Conservation (phyloP, 1,140 invertebrate genomes). For the Aphelenchoides fujianensis region DNA sequence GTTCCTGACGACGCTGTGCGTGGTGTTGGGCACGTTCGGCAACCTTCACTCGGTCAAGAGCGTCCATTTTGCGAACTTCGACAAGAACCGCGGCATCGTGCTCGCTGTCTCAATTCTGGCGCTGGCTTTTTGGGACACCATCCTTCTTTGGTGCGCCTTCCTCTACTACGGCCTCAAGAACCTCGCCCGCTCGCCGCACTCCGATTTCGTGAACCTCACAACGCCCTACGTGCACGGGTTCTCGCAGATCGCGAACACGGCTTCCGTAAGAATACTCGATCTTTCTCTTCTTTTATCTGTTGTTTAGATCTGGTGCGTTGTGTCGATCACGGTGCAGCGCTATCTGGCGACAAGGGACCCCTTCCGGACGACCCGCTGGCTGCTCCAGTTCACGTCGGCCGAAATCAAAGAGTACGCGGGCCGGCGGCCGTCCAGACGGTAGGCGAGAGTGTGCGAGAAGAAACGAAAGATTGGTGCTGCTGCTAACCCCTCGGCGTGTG, state of each 20-base stretch:
- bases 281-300: too few relatives aligned
- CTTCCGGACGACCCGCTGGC: constrained; percentile 43
- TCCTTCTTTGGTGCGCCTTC: constrained; percentile 51
- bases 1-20: constrained; percentile 37
- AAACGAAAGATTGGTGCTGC: not conserved
- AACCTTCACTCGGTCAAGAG: constrained; percentile 41
- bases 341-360: constrained; percentile 56
- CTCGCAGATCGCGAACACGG: constrained; percentile 51
- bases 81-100: constrained; percentile 52
- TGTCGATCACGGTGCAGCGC: constrained; percentile 50
- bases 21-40: constrained; percentile 49
- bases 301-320: constrained; percentile 54
- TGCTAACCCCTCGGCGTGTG: not conserved
- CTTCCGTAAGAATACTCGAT: constrained; percentile 38
- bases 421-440: constrained; percentile 10
- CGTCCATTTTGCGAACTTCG: constrained; percentile 50
- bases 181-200: constrained; percentile 15
- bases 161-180: constrained; percentile 50
- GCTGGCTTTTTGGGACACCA: constrained; percentile 53
- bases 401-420: constrained; percentile 39
- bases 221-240: constrained; percentile 46
- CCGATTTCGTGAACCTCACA: constrained; percentile 34
- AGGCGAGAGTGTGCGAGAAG: constrained; percentile 14
- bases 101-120: constrained; percentile 49
- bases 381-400: constrained; percentile 35